Conservation (phyloP, 2,797 vertebrate species). For the Melanotaenia maccullochi region DNA sequence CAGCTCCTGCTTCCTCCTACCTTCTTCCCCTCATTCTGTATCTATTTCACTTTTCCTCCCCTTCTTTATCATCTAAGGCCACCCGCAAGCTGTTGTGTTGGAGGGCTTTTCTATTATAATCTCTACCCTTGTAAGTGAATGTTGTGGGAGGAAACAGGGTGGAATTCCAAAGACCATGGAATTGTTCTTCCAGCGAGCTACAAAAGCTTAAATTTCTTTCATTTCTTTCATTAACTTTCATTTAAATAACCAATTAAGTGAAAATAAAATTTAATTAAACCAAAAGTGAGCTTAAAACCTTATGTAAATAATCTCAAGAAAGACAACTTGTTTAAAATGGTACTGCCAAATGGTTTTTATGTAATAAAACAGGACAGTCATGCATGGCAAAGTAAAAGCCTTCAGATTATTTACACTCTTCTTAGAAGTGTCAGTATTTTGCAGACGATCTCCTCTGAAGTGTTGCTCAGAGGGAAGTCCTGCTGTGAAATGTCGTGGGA, state of each 20-base stretch:
- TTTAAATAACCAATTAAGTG: conserved; percentile 17
- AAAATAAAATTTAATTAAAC: background rate
- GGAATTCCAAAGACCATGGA: conserved; percentile 24
- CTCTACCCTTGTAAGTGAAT: conserved; percentile 65
- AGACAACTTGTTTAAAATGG: too few species aligned
- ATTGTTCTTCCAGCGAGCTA: conserved; percentile 33
- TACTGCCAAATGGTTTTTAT: too few species aligned
- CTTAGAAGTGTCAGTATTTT: too few species aligned
- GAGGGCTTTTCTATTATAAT: conserved; percentile 62
- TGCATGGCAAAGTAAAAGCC: too few species aligned
- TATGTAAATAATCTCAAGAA: background rate
- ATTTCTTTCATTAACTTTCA: too few species aligned
- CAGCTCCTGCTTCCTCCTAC: conserved; percentile 22
- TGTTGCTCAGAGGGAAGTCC: too few species aligned
- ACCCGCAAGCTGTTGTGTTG: conserved; percentile 48
- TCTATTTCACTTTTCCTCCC: conserved; percentile 45
- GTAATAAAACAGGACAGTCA: too few species aligned
- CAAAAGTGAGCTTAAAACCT: background rate
- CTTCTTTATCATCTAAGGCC: conserved; percentile 55
- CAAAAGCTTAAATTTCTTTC: conserved; percentile 34
- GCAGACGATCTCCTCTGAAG: too few species aligned
- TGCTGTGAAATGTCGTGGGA: too few species aligned
- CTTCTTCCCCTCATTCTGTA: conserved; percentile 18
- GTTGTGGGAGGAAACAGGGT: conserved; percentile 64
- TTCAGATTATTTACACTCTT: too few species aligned